Evolutionary conservation across 2,888 invertebrate genomes (phyloP).

Genomic region (Alcis repandata): DNA sequence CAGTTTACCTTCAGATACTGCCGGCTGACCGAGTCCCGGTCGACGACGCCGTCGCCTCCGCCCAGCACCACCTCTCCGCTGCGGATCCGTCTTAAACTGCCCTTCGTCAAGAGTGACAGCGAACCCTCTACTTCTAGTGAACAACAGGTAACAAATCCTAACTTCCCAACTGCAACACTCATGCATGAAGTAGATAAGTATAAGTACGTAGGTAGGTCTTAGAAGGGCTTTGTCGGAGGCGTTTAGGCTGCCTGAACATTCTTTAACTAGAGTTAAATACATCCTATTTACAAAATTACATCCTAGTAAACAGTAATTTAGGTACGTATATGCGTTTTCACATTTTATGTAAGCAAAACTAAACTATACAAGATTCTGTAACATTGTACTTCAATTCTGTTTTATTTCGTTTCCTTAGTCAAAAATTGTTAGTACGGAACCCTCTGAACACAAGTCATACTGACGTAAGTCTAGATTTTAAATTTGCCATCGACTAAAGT

Average conservation of each 20-base stretch:
- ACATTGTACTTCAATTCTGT: no score
- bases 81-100: conserved; percentile 69
- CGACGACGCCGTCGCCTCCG: conserved; percentile 92
- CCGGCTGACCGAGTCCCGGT: conserved; percentile 91
- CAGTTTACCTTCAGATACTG: conserved; percentile 84
- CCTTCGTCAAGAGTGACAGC: conserved; percentile 62
- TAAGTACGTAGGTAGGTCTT: no score
- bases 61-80: conserved; percentile 79
- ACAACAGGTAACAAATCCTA: conserved; percentile 45
- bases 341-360: no score
- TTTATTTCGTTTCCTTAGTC: neutral
- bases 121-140: conserved; percentile 69
- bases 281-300: no score
- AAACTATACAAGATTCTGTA: no score
- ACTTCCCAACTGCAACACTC: neutral
- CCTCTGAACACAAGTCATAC: neutral
- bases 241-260: no score
- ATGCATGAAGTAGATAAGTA: neutral
- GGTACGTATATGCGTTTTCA: no score
- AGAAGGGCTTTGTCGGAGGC: no score
- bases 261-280: no score
- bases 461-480: conserved; percentile 4
- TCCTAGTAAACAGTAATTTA: no score
- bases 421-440: neutral
- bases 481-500: conserved; percentile 16